Conservation (phyloP, 2,113 vertebrate genomes). For the human region DNA sequence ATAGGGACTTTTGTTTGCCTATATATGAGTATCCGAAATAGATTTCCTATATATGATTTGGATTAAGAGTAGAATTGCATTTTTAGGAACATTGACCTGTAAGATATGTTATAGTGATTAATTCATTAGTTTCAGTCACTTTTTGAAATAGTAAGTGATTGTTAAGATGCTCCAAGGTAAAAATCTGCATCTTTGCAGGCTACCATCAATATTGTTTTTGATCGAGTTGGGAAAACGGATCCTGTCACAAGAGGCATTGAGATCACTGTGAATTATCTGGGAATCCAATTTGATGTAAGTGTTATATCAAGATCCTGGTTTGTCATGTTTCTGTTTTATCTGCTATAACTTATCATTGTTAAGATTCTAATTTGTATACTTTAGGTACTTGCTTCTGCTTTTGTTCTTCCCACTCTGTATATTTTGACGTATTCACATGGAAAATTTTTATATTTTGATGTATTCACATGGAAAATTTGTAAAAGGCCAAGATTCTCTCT, state of each 20-base stretch:
- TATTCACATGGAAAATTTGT: neutral
- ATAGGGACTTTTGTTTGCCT: neutral
- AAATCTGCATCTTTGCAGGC: constrained; percentile 86
- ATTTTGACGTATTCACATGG: neutral
- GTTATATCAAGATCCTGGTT: neutral
- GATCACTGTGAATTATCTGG: constrained; percentile 99
- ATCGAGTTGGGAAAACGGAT: constrained; percentile 98
- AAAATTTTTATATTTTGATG: neutral
- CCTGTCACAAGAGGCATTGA: constrained; percentile 99
- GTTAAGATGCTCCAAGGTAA: constrained; percentile 67
- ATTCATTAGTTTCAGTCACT: neutral
- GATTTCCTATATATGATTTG: neutral
- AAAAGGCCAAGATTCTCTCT: neutral
- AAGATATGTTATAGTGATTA: neutral
- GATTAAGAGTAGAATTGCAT: constrained; percentile 3
- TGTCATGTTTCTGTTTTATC: neutral
- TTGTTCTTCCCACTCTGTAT: neutral
- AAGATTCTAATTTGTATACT: neutral
- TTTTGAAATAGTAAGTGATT: neutral
- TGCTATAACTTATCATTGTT: neutral
- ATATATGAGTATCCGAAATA: neutral
- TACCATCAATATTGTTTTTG: constrained; percentile 99
- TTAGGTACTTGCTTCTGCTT: neutral
- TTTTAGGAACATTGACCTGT: constrained; percentile 33
- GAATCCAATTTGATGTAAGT: constrained; percentile 98